Evolutionary conservation across 2,888 invertebrate genomes (phyloP), one percentile per base, ranked within the genome.

Genomic region (Scrobipalpa atriplicella): DNA sequence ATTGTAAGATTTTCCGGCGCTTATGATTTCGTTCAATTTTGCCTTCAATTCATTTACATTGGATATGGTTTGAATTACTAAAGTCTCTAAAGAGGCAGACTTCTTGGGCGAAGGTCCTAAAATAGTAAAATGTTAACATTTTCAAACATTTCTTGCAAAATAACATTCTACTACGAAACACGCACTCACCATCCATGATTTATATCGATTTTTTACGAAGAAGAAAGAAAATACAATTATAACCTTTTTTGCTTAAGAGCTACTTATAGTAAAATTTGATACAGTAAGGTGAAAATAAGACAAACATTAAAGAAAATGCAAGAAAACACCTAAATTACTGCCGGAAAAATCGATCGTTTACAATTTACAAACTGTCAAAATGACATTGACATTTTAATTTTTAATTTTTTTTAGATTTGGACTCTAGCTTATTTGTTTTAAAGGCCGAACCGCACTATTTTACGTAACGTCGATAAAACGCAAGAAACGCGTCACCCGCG

Each of bases 21-120:
- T 75, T 69, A 93, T 90, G 65, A 94, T 92, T 62, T 86, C 85
- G 66, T 86, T 86, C 43, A 94, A 80, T 82, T 89, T 91, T 47
- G 80, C 76, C 72, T 92, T 93, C 67, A 94, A 86, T 71, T 92
- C 90, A 65, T 79, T 84, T 0, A 82, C 74, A 71, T 90, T 89
- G 66, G 81, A 85, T 76, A 84, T 90, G 74, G 86, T 91, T 75
- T 84, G 86, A 70, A 90, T 88, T 0, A 90, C 85, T 67, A 92
- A 77, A 9, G 83, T 86, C 74, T 92, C 90, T 19, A 90, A 76
- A 19, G 89, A 89, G 66, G 83, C 80, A 68, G 90, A 88, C 80
- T 89, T 90, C 69, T 87, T 90, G 56, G 86, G 78, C 68, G 89
- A 81, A 69, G 83, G 70, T 38, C 86, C 92, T 91, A 82, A 82